phyloP scores from a whole-genome alignment of 1,140 invertebrate species.

The Psix sp. region DNA sequence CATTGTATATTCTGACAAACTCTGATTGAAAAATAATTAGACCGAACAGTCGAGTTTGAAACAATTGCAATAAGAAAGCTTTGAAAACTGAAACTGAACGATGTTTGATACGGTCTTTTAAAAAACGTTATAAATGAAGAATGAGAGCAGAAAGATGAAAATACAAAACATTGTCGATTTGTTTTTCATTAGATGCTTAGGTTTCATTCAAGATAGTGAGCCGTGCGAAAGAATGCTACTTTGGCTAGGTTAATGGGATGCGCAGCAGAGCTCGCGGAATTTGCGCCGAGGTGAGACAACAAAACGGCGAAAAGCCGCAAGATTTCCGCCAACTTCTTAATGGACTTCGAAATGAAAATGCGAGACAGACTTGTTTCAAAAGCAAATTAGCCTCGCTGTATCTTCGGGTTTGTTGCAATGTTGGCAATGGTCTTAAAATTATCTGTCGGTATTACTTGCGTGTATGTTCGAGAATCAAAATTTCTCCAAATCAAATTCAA shows the following conservation, averaged over 20 bases:
- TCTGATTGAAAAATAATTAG: too few relatives aligned
- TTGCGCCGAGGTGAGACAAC: constrained; percentile 41
- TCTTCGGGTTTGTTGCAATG: constrained; percentile 30
- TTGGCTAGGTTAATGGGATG: constrained; percentile 53
- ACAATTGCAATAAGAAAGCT: not conserved
- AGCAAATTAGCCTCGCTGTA: constrained; percentile 52
- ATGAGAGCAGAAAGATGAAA: not conserved
- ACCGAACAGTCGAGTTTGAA: too few relatives aligned
- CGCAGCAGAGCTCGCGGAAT: constrained; percentile 47
- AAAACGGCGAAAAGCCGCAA: constrained; percentile 55
- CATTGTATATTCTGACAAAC: too few relatives aligned
- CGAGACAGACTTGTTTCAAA: constrained; percentile 58
- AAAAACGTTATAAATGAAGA: not conserved
- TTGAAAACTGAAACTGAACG: too few relatives aligned
- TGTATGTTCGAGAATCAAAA: constrained; percentile 16
- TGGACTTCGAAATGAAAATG: constrained; percentile 62
- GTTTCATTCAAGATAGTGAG: constrained; percentile 30
- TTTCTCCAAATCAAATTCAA: too few relatives aligned
- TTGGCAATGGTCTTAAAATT: constrained; percentile 20
- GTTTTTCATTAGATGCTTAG: constrained; percentile 44
- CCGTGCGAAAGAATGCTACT: constrained; percentile 42
- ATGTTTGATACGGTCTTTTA: too few relatives aligned
- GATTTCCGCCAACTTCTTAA: constrained; percentile 60
- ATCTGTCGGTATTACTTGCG: constrained; percentile 7
- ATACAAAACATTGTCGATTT: constrained; percentile 26